These are phyloP conservation scores for Palythoa caribaeorum DNA, from an alignment of 92 coral and sea anemone genomes.

Conservation along the genomic window DNA sequence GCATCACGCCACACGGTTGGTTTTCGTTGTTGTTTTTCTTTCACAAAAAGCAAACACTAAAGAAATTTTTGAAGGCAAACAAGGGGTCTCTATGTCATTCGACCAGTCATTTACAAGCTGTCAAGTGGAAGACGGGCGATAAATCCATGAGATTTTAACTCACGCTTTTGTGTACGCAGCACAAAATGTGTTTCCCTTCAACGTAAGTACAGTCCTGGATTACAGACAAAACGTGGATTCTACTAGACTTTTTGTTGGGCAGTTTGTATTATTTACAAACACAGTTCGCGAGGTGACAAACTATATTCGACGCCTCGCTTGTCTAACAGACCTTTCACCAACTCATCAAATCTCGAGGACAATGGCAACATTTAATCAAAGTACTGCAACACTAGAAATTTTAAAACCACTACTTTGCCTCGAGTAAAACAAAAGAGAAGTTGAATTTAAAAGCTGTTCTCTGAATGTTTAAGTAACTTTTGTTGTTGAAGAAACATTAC, in stretches of 20 bases:
- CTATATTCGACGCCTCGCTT: slow-evolving; percentile 19
- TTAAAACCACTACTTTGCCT: background rate
- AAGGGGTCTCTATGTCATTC: slow-evolving; percentile 2
- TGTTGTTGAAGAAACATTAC: slow-evolving; percentile 4
- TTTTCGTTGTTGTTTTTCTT: background rate
- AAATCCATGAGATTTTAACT: background rate
- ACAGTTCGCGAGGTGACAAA: background rate
- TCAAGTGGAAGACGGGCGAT: background rate
- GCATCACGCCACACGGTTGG: background rate
- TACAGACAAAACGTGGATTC: background rate
- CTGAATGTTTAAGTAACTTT: background rate
- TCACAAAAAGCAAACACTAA: background rate
- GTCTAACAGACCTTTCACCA: slow-evolving; percentile 47
- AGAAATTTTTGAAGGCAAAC: background rate
- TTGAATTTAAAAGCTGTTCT: background rate
- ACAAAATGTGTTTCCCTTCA: background rate
- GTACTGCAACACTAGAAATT: background rate
- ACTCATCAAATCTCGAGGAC: slow-evolving; percentile 35
- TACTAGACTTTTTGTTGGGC: background rate
- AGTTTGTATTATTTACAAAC: background rate
- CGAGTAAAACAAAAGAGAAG: background rate
- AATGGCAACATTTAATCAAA: slow-evolving; percentile 27
- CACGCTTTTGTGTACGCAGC: background rate
- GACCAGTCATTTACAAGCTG: slow-evolving; percentile 3
- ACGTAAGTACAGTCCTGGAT: background rate